phyloP scores from a whole-genome alignment of 2,797 vertebrate genomes.

The Tadarida brasiliensis region DNA sequence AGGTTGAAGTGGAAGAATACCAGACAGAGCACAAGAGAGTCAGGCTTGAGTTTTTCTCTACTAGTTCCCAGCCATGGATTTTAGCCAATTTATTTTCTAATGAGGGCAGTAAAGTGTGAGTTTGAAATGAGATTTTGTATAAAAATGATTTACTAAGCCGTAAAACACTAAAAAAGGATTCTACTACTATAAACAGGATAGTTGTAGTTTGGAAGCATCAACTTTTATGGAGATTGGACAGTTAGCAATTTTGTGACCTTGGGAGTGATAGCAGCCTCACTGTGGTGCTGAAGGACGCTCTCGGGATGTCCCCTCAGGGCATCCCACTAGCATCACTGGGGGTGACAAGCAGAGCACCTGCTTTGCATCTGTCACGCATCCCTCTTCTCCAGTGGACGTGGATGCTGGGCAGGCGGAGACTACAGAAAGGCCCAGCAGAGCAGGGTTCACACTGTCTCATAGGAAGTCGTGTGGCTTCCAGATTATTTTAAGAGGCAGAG shows the following conservation, averaged over 20 bases:
- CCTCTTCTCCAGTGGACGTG: neutral
- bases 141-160: neutral
- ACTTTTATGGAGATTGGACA: neutral
- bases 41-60: neutral
- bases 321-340: neutral
- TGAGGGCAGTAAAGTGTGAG: neutral
- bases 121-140: neutral
- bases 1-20: neutral
- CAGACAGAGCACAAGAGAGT: neutral
- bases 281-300: neutral
- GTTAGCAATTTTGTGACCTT: neutral
- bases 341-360: neutral
- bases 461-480: neutral
- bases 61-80: neutral
- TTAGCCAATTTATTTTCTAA: neutral
- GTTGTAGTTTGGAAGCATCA: neutral
- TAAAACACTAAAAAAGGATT: neutral
- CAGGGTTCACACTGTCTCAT: neutral
- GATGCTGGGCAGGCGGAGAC: neutral
- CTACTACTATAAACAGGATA: neutral
- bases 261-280: neutral
- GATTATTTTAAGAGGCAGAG: slow-evolving; percentile 31
- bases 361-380: neutral
- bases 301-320: too few species aligned
- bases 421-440: neutral